phyloP scores from a whole-genome alignment of 2,113 vertebrate species.

The Cervus canadensis region DNA sequence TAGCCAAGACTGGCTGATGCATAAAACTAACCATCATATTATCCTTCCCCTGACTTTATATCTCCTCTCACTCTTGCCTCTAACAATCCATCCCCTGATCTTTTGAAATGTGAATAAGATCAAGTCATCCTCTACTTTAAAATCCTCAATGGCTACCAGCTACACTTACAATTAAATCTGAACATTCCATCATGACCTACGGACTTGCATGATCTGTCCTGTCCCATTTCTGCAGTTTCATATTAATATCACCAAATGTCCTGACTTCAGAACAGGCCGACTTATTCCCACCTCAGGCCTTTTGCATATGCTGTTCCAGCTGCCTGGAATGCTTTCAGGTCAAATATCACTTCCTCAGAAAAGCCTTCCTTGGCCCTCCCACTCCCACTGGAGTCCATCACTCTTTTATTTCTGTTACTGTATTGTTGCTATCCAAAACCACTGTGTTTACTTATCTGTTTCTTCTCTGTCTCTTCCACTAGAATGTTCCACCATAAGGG shows the following conservation, averaged over 20 bases:
- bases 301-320: not conserved
- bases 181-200: not conserved
- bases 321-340: not conserved
- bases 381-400: not conserved
- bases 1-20: no score
- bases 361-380: not conserved
- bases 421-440: not conserved
- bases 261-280: not conserved
- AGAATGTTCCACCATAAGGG: not conserved
- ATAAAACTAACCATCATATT: not conserved
- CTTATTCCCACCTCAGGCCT: no score
- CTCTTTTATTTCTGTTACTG: not conserved
- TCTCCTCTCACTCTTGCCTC: not conserved
- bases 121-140: not conserved
- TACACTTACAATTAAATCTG: not conserved
- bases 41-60: not conserved
- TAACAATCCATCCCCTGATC: not conserved
- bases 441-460: not conserved
- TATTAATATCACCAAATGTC: not conserved
- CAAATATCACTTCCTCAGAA: not conserved
- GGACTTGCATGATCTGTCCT: not conserved
- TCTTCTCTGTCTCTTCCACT: not conserved
- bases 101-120: not conserved
- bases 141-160: not conserved
- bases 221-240: not conserved